Evolutionary conservation across 2,888 invertebrate species (phyloP).

Genomic region (Orthonychiurus folsomi): DNA sequence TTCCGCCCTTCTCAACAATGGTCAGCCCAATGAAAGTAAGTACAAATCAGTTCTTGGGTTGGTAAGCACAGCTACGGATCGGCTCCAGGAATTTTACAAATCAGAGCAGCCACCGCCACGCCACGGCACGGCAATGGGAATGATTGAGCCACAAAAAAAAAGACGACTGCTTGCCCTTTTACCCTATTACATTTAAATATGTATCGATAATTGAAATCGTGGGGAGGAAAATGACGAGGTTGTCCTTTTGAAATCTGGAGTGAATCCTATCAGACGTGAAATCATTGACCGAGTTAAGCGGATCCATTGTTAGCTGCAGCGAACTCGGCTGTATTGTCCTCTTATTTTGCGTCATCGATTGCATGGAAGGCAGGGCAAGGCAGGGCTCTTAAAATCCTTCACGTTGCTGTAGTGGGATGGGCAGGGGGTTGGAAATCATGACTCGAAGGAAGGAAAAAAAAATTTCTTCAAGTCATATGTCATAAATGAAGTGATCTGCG

Average conservation of each 20-base stretch:
- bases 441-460: too few relatives aligned
- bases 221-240: constrained; percentile 47
- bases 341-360: too few relatives aligned
- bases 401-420: too few relatives aligned
- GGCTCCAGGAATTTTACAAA: background rate
- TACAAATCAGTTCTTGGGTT: background rate
- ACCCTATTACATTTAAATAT: background rate
- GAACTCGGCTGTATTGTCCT: background rate
- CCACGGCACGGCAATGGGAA: background rate
- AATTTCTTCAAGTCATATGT: too few relatives aligned
- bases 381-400: too few relatives aligned
- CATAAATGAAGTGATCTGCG: too few relatives aligned
- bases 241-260: background rate
- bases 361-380: too few relatives aligned
- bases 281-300: background rate
- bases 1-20: constrained; percentile 56
- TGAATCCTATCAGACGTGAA: background rate
- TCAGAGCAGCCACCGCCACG: too few relatives aligned
- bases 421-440: too few relatives aligned
- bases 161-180: too few relatives aligned
- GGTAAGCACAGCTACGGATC: background rate
- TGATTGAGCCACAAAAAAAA: too few relatives aligned
- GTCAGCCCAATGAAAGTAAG: constrained; percentile 60
- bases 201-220: constrained; percentile 46
- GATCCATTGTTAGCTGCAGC: too few relatives aligned